These are phyloP conservation scores for Drosophila pandora DNA, from an alignment of 1,140 invertebrate genomes.

Conservation along the genomic window DNA sequence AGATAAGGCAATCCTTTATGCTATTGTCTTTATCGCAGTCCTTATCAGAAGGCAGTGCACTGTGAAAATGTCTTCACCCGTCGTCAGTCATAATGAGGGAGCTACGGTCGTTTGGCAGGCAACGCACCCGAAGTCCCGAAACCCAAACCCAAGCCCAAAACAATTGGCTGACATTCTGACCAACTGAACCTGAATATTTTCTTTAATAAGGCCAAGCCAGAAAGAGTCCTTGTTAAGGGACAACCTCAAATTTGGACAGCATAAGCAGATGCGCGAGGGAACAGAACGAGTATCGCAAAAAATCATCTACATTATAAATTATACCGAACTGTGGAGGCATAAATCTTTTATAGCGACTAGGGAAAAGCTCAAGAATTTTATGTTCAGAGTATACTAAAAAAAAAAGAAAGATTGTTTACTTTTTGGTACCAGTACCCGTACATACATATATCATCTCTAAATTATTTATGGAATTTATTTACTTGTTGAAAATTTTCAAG, in stretches of 20 bases:
- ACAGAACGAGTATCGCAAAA: neutral
- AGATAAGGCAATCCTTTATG: slow-evolving; percentile 38
- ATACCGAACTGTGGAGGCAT: slow-evolving; percentile 16
- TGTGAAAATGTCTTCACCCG: slow-evolving; percentile 54
- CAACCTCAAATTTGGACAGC: neutral
- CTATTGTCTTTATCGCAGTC: slow-evolving; percentile 47
- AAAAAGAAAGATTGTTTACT: neutral
- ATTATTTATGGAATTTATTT: slow-evolving; percentile 11
- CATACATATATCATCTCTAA: neutral
- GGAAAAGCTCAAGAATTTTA: slow-evolving; percentile 19
- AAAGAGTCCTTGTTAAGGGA: slow-evolving; percentile 6
- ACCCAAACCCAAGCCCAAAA: slow-evolving; percentile 18
- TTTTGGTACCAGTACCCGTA: neutral
- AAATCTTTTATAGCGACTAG: slow-evolving; percentile 30
- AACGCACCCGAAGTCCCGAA: neutral
- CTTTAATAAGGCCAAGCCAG: slow-evolving; percentile 8
- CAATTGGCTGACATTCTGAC: slow-evolving; percentile 7
- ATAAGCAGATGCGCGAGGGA: neutral
- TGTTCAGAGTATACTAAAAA: slow-evolving; percentile 4
- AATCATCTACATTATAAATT: slow-evolving; percentile 34
- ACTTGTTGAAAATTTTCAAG: too few relatives aligned
- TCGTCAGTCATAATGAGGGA: slow-evolving; percentile 39
- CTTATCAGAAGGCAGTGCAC: slow-evolving; percentile 69
- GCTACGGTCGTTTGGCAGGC: slow-evolving; percentile 26
- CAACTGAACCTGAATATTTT: slow-evolving; percentile 6